phyloP scores from a whole-genome alignment of 1,140 invertebrate species.

The Pachyrhynchus sulphureomaculatus region DNA sequence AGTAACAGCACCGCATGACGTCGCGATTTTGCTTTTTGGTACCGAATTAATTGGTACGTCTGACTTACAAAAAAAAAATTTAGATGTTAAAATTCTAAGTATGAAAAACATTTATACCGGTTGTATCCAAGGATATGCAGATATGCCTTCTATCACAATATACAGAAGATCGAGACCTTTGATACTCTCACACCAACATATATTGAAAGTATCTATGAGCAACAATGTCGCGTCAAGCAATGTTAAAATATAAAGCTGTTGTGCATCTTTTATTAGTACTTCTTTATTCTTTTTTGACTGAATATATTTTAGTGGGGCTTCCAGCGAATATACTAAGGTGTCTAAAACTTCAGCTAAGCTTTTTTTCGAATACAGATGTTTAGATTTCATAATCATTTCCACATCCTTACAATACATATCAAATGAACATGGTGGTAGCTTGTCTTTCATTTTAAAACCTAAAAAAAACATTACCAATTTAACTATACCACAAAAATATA shows the following conservation, averaged over 20 bases:
- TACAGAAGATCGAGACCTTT: slow-evolving; percentile 14
- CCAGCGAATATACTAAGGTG: slow-evolving; percentile 8
- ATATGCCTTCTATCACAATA: background rate
- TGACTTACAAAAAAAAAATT: too few species aligned
- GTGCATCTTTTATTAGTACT: background rate
- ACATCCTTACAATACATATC: background rate
- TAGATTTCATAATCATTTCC: slow-evolving; percentile 8
- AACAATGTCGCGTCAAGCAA: slow-evolving; percentile 1
- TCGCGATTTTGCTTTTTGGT: too few species aligned
- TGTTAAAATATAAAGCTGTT: background rate
- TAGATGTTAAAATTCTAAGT: too few species aligned
- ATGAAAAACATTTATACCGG: too few species aligned
- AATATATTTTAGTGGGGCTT: slow-evolving; percentile 8
- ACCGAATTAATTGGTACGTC: too few species aligned
- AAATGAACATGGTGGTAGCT: background rate
- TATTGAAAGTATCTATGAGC: slow-evolving; percentile 13
- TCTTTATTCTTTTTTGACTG: background rate
- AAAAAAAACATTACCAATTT: background rate
- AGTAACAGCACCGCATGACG: too few species aligned
- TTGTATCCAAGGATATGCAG: slow-evolving; percentile 5
- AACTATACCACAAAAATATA: too few species aligned
- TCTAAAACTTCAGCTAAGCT: slow-evolving; percentile 6
- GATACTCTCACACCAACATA: slow-evolving; percentile 15
- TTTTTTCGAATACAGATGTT: slow-evolving; percentile 16
- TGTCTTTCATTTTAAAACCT: background rate